A percentile compares a stretch with the other conserved stretches of the same genome.
phyloP scores from a whole-genome alignment of 37 sponge, comb jelly and placozoan genomes.

The Crambe crambe region DNA sequence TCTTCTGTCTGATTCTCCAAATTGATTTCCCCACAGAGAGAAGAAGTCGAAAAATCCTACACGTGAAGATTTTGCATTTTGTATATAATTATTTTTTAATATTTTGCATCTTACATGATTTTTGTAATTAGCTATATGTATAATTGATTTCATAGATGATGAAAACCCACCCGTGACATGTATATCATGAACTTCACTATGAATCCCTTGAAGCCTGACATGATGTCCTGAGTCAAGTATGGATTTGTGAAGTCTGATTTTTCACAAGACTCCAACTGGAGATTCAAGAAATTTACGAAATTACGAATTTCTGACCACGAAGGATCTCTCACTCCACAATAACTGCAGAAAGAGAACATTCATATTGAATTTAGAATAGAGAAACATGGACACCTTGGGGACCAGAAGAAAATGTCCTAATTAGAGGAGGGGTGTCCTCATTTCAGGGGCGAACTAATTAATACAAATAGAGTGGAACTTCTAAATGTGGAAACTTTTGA shows the following conservation, averaged over 20 bases:
- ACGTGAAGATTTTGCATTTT: background rate
- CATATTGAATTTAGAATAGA: background rate
- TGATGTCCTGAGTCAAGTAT: constrained; percentile 44
- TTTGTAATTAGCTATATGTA: background rate
- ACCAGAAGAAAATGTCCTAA: background rate
- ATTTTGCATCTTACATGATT: background rate
- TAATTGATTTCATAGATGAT: background rate
- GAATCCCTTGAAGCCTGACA: constrained; percentile 63
- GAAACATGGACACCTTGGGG: background rate
- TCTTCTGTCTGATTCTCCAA: background rate
- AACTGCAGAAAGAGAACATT: constrained; percentile 3
- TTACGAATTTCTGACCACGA: constrained; percentile 85
- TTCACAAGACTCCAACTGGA: constrained; percentile 82
- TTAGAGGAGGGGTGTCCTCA: no score
- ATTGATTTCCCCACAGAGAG: constrained; percentile 46
- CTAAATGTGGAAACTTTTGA: no score
- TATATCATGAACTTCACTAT: constrained; percentile 88
- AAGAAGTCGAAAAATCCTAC: constrained; percentile 82
- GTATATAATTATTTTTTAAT: background rate
- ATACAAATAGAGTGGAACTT: no score
- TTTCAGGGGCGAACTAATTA: no score
- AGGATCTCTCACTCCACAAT: constrained; percentile 74
- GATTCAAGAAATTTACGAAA: constrained; percentile 82
- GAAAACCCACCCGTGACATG: constrained; percentile 73
- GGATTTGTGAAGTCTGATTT: constrained; percentile 60